Conservation (phyloP, 2,797 vertebrate genomes). For the Morelia viridis region DNA sequence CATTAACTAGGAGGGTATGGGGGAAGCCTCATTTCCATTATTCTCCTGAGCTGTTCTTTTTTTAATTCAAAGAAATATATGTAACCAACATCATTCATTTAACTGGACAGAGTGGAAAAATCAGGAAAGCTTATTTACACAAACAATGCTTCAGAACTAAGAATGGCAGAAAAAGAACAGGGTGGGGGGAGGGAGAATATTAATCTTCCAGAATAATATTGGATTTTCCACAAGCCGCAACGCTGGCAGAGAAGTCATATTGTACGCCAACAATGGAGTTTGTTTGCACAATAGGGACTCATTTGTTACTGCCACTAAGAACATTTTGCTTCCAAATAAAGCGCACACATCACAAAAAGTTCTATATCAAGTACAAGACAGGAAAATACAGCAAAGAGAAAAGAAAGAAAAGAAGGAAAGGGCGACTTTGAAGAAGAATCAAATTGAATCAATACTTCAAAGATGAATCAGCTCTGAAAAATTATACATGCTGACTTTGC, state of each 20-base stretch:
- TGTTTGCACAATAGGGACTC: neutral
- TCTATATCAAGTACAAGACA: neutral
- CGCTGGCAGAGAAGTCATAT: neutral
- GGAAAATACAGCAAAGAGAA: neutral
- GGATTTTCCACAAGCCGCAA: neutral
- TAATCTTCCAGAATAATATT: constrained; percentile 11
- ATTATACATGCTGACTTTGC: neutral
- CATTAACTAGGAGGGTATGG: neutral
- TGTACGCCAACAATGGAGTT: neutral
- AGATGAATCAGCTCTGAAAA: neutral
- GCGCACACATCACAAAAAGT: neutral
- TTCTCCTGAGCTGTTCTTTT: neutral
- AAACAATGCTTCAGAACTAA: constrained; percentile 12
- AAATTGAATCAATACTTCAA: neutral
- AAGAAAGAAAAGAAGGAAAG: neutral
- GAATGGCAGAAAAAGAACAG: neutral
- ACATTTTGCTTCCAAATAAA: neutral
- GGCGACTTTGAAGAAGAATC: neutral
- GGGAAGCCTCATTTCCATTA: neutral
- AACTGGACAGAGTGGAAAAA: constrained; percentile 14
- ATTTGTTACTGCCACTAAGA: neutral
- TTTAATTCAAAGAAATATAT: constrained; percentile 6
- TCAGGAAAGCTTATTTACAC: constrained; percentile 11
- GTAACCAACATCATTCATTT: neutral
- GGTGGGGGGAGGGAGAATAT: neutral